Evolutionary conservation across 2,888 invertebrate species (phyloP), one percentile per base, ranked within the genome.

Genomic region (Troglohyphantes excavatus): DNA sequence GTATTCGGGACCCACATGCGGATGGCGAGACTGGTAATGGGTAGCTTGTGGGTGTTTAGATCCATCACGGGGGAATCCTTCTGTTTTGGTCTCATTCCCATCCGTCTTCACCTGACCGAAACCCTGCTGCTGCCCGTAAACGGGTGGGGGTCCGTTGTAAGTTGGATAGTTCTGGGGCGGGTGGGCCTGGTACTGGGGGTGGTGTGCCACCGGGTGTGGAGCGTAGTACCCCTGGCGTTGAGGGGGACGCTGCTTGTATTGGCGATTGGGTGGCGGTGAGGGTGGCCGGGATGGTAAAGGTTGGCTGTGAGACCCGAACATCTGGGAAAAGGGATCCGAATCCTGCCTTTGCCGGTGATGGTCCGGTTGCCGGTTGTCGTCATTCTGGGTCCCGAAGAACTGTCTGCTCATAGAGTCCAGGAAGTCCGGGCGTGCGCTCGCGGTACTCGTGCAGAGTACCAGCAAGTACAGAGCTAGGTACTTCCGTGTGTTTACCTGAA

Each of bases 341-440:
- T 75, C 33, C 11, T 79, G 27, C 17, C 68, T 29, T 1, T 76
- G 65, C 13, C 46, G 75, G 19, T 67, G 78, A 2, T 82, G 68
- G 0, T 87, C 23, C 13, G 63, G 23, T 26, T 72, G 83, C 2
- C 53, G 19, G 17, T 67, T 39, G 9, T 59, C 39, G 26, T 85
- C 81, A 39, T 84, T 29, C 9, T 39, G 29, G 21, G 84, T 17
- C 1, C 90, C 90, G 39, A 90, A 90, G 61, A 90, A 90, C 33
- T 90, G 90, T n/a, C 68, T 65, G 29, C 90, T 90, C 85, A 90
- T 85, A 19, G 73, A 27, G 43, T 90, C 85, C 21, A 90, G 13
- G 23, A 90, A 84, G 39, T 90, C 90, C 9, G 90, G 75, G 21
- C 46, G 63, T n/a, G 75, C 68, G 7, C 11, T 39, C 13, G 67